These are phyloP conservation scores for Drosophila austrosaltans DNA, from an alignment of 2,888 invertebrate genomes.

Conservation along the genomic window DNA sequence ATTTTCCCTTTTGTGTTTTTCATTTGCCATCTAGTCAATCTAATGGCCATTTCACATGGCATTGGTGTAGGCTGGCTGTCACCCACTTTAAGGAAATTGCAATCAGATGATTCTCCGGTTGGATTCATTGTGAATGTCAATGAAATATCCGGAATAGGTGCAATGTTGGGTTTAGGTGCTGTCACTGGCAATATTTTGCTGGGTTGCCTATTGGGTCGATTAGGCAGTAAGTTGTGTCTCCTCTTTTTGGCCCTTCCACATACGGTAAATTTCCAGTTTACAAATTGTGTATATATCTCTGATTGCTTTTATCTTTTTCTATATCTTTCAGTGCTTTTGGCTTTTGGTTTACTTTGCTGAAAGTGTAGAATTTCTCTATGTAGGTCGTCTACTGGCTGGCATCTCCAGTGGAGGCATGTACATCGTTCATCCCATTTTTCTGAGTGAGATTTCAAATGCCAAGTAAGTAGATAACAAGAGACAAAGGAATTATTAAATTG, in stretches of 20 bases:
- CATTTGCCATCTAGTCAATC: constrained; percentile 67
- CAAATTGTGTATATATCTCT: too few species aligned
- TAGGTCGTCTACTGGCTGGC: constrained; percentile 70
- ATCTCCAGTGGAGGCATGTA: constrained; percentile 72
- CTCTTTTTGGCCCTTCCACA: constrained; percentile 76
- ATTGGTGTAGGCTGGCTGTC: constrained; percentile 81
- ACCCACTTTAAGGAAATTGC: constrained; percentile 76
- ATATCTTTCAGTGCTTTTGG: constrained; percentile 62
- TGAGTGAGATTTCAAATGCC: constrained; percentile 71
- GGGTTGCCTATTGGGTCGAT: constrained; percentile 60
- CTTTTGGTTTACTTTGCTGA: constrained; percentile 61
- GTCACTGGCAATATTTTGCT: constrained; percentile 73
- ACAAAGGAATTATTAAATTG: too few species aligned
- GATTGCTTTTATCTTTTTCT: too few species aligned
- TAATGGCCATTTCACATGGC: constrained; percentile 81
- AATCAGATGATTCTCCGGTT: constrained; percentile 64
- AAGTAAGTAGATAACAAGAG: constrained; percentile 48
- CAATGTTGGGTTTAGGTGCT: constrained; percentile 75
- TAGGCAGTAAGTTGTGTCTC: constrained; percentile 75
- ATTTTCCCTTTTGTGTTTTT: neutral
- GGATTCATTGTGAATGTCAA: constrained; percentile 56
- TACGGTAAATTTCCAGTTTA: constrained; percentile 57
- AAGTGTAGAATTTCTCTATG: constrained; percentile 60
- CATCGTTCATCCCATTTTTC: constrained; percentile 71
- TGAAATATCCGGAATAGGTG: constrained; percentile 81